Conservation (phyloP, 2,113 vertebrate genomes). For the Xiphophorus maculatus region DNA sequence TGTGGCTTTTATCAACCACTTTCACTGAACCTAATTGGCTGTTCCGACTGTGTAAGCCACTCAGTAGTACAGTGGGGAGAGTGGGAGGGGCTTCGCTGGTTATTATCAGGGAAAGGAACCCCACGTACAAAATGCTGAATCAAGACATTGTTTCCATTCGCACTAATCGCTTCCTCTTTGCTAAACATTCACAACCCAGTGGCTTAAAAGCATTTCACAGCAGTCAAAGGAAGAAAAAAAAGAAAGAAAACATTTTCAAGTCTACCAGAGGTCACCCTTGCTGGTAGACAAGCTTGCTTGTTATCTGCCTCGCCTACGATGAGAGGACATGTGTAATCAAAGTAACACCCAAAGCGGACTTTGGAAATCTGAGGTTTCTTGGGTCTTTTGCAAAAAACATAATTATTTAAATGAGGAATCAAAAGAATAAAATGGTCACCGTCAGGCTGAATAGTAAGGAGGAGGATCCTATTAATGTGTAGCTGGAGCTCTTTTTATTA, state of each 20-base stretch:
- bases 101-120: conserved; percentile 19
- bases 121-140: conserved; percentile 34
- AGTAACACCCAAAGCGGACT: conserved; percentile 11
- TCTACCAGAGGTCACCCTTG: conserved; percentile 20
- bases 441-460: neutral
- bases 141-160: conserved; percentile 41
- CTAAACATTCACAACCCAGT: conserved; percentile 23
- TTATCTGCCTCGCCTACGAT: conserved; percentile 25
- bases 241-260: conserved; percentile 51
- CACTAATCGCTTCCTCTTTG: conserved; percentile 52
- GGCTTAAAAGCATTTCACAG: conserved; percentile 48
- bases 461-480: conserved; percentile 1
- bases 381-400: conserved; percentile 1
- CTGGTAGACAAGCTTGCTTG: conserved; percentile 10
- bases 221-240: conserved; percentile 29
- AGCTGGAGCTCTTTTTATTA: neutral
- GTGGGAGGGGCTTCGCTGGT: conserved; percentile 28
- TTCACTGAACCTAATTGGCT: conserved; percentile 40
- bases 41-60: conserved; percentile 31
- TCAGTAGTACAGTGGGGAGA: conserved; percentile 11
- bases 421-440: neutral
- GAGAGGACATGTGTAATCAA: conserved; percentile 29
- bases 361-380: neutral
- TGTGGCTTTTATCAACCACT: conserved; percentile 40
- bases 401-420: neutral